Conservation (phyloP, 1,140 invertebrate genomes). For the Drosophila pruinosa region DNA sequence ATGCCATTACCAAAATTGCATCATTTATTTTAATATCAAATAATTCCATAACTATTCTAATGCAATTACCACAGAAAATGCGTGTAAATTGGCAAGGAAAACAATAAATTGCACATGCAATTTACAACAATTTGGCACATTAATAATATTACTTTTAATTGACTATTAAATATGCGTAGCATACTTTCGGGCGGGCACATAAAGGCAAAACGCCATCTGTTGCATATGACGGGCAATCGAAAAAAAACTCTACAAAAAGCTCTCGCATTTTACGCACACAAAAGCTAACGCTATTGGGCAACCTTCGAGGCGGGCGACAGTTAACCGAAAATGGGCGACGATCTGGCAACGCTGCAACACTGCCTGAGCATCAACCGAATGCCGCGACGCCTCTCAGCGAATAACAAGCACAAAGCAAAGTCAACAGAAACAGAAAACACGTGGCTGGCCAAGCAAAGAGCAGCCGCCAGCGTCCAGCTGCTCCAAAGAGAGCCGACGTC, state of each 20-base stretch:
- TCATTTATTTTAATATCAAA: not conserved
- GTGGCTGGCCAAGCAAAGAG: slow-evolving; percentile 51
- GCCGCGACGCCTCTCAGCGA: slow-evolving; percentile 51
- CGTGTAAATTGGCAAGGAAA: not conserved
- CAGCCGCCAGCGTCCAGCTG: not conserved
- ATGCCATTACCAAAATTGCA: not conserved
- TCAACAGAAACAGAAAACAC: slow-evolving; percentile 48
- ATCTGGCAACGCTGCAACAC: slow-evolving; percentile 29
- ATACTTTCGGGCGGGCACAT: not conserved
- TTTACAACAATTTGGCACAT: not conserved
- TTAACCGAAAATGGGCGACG: slow-evolving; percentile 10
- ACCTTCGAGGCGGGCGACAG: not conserved
- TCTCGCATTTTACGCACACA: not conserved
- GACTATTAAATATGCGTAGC: not conserved
- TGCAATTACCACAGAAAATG: not conserved
- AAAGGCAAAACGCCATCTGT: slow-evolving; percentile 33
- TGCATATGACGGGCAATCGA: not conserved
- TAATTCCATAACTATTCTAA: not conserved
- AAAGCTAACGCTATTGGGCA: slow-evolving; percentile 14
- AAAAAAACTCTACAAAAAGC: slow-evolving; percentile 34
- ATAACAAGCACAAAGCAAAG: slow-evolving; percentile 66
- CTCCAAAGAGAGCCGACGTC: not conserved
- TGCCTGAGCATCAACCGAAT: not conserved
- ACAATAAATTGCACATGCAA: not conserved
- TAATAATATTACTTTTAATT: not conserved